Conservation (phyloP, 2,888 invertebrate species). For the Piscicola geometra region DNA sequence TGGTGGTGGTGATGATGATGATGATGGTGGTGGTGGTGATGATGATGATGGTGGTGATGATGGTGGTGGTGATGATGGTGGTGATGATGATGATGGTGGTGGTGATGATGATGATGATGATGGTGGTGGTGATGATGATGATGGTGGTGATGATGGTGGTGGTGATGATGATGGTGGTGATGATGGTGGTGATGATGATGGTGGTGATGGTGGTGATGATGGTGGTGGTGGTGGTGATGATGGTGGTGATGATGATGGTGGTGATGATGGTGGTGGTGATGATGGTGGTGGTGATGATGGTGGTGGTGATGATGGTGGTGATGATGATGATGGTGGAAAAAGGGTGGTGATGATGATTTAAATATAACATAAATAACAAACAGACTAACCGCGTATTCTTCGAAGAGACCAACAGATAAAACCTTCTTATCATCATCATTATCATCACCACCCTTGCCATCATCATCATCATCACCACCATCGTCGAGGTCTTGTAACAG, state of each 20-base stretch:
- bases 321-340: background rate
- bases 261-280: too few relatives aligned
- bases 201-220: slow-evolving; percentile 33
- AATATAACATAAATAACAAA: too few relatives aligned
- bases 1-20: slow-evolving; percentile 15
- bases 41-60: slow-evolving; percentile 16
- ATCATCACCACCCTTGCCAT: too few relatives aligned
- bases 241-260: slow-evolving; percentile 7
- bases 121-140: slow-evolving; percentile 13
- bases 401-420: too few relatives aligned
- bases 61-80: slow-evolving; percentile 30
- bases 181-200: slow-evolving; percentile 35
- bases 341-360: too few relatives aligned
- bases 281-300: background rate
- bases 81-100: slow-evolving; percentile 38
- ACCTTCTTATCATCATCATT: too few relatives aligned
- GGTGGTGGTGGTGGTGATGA: slow-evolving; percentile 13
- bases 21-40: slow-evolving; percentile 35
- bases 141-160: slow-evolving; percentile 30
- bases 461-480: too few relatives aligned
- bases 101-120: slow-evolving; percentile 19
- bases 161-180: slow-evolving; percentile 11
- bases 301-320: slow-evolving; percentile 7
- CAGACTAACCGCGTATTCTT: too few relatives aligned
- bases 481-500: too few relatives aligned